phyloP scores from a whole-genome alignment of 2,113 vertebrate species.

The Larimichthys crocea region DNA sequence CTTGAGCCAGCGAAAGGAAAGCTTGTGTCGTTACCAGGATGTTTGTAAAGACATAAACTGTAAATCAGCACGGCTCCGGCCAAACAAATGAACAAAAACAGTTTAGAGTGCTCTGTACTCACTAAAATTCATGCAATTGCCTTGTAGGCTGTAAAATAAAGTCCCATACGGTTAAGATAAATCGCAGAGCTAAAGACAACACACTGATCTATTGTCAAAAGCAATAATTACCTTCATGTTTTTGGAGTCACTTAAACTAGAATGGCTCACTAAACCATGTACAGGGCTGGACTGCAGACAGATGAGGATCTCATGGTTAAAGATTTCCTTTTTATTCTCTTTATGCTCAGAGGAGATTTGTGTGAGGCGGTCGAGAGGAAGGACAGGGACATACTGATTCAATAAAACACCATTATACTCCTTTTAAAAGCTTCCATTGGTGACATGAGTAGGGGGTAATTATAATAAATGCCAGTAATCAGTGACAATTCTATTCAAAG shows the following conservation, averaged over 20 bases:
- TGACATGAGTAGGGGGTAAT: slow-evolving; percentile 91
- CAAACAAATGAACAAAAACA: background rate
- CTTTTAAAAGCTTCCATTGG: slow-evolving; percentile 92
- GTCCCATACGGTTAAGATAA: background rate
- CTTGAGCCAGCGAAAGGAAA: background rate
- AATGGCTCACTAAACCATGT: slow-evolving; percentile 20
- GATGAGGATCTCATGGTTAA: slow-evolving; percentile 50
- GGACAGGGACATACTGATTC: slow-evolving; percentile 84
- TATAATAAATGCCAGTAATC: slow-evolving; percentile 96
- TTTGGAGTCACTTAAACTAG: slow-evolving; percentile 30
- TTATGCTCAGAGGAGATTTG: slow-evolving; percentile 74
- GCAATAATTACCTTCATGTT: slow-evolving; percentile 26
- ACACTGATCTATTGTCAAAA: slow-evolving; percentile 34
- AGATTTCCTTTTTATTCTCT: slow-evolving; percentile 71
- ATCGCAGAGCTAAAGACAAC: background rate
- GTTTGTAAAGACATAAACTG: background rate
- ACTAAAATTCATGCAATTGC: background rate
- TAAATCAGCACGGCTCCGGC: background rate
- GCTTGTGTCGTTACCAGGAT: background rate
- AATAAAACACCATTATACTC: slow-evolving; percentile 93
- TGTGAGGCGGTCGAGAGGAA: slow-evolving; percentile 66
- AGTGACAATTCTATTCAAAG: slow-evolving; percentile 90
- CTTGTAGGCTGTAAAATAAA: slow-evolving; percentile 15
- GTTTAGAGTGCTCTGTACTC: background rate
- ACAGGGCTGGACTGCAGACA: slow-evolving; percentile 13